phyloP scores from a whole-genome alignment of 2,113 vertebrate species.

The Paramormyrops kingsleyae region DNA sequence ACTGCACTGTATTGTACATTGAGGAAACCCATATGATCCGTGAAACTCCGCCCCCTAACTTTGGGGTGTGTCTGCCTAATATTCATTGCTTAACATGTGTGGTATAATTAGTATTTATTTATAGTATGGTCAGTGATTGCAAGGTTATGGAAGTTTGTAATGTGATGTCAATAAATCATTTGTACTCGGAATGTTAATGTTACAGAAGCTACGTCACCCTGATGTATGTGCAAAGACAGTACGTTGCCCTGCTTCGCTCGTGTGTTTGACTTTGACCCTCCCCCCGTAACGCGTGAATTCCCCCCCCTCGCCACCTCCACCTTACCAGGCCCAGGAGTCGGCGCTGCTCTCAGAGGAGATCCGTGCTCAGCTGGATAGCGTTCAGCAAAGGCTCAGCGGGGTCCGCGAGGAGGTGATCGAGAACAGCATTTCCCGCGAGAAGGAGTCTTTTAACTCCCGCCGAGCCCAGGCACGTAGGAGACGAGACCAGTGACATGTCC shows the following conservation, averaged over 20 bases:
- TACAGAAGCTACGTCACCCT: background rate
- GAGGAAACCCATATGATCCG: background rate
- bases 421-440: constrained; percentile 90
- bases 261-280: background rate
- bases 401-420: constrained; percentile 89
- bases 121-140: background rate
- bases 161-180: background rate
- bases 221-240: background rate
- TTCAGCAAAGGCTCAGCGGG: constrained; percentile 81
- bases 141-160: background rate
- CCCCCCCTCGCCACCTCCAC: background rate
- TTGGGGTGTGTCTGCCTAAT: background rate
- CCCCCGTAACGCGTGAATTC: no score
- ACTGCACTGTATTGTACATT: background rate
- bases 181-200: background rate
- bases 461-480: constrained; percentile 74
- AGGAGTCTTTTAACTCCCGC: constrained; percentile 90
- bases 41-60: background rate
- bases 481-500: background rate
- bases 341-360: constrained; percentile 83
- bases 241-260: background rate
- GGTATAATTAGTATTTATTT: background rate
- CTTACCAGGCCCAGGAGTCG: constrained; percentile 80
- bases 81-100: background rate
- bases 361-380: constrained; percentile 76